Evolutionary conservation across 2,888 invertebrate genomes (phyloP), one percentile per base, ranked within the genome.

Genomic region (Tinea pellionella): DNA sequence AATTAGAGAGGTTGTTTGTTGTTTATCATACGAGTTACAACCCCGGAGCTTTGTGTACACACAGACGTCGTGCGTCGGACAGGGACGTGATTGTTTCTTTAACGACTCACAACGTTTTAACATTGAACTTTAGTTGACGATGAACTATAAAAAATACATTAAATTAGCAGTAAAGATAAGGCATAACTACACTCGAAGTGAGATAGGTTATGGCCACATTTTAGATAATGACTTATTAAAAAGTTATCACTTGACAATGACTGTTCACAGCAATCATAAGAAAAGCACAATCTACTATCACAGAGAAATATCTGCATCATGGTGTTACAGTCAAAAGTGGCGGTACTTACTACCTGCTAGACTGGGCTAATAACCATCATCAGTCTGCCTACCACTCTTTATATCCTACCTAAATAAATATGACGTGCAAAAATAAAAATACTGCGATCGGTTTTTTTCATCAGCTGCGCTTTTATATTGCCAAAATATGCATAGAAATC

Each of bases 111-210:
- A 32, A 32, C 68, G 60, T 59, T 69, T 70, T 77, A 80, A 77
- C 82, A 83, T 80, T 86, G 85, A 87, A 86, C 86, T 86, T 84
- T 81, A 65, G 67, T 16, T 32, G 32, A 32, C 57, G 53, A 24
- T 18, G 6, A 55, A 18, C 68, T 74, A 79, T 85, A 82, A 87
- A 85, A 81, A 67, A 61, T 68, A 70, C 77, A 78, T 85, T 77
- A 84, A 86, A 82, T 79, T 77, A 76, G 79, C 75, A 76, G 77
- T 83, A 77, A 82, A 85, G 83, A 84, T 82, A 79, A 76, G 73
- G 67, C 24, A 19, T 60, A 60, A 59, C 47, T n/a, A 61, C 16
- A 53, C 43, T 62, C 63, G 64, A 65, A 66, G 69, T 72, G 69
- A 75, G 79, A 72, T 78, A 79, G 80, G 80, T 81, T 80, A 75